Percentiles rank a stretch among this genome's conserved stretches.
Evolutionary conservation across 2,113 vertebrate species (phyloP).

Genomic region (Microtus pennsylvanicus): DNA sequence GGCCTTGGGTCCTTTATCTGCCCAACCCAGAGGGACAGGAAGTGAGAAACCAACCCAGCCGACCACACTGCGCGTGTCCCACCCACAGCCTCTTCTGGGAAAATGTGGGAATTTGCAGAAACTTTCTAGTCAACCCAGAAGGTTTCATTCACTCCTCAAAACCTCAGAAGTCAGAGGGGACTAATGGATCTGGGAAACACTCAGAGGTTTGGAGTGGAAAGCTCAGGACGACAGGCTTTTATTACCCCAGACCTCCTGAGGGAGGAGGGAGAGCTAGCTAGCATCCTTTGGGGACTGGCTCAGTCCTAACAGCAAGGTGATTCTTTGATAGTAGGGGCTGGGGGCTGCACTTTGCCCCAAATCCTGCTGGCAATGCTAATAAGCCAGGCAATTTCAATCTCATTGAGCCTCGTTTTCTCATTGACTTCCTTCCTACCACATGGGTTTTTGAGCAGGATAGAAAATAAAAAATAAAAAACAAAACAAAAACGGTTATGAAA

Average conservation of each 20-base stretch:
- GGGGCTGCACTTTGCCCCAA: not conserved
- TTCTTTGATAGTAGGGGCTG: rapidly evolving
- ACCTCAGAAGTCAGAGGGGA: conserved; percentile 68
- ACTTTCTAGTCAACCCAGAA: conserved; percentile 37
- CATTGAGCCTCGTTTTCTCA: not conserved
- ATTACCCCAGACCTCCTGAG: not conserved
- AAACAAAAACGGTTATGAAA: not conserved
- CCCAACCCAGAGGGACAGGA: conserved; percentile 29
- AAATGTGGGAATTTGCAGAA: conserved; percentile 50
- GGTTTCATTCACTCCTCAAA: conserved; percentile 61
- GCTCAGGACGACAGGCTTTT: not conserved
- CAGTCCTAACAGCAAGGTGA: not conserved
- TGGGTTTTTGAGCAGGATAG: not conserved
- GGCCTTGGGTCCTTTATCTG: not conserved
- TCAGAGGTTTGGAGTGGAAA: not conserved
- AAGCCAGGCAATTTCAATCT: not conserved
- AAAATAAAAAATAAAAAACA: too few species aligned
- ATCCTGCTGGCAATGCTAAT: not conserved
- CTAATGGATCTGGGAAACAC: conserved; percentile 72
- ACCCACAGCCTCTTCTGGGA: conserved; percentile 73
- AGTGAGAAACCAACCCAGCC: not conserved
- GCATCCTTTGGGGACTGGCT: not conserved
- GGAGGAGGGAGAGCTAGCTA: not conserved
- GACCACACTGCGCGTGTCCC: rapidly evolving
- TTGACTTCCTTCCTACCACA: not conserved